Evolutionary conservation across 2,888 invertebrate genomes (phyloP).

Genomic region (Hoplodrina blanda): DNA sequence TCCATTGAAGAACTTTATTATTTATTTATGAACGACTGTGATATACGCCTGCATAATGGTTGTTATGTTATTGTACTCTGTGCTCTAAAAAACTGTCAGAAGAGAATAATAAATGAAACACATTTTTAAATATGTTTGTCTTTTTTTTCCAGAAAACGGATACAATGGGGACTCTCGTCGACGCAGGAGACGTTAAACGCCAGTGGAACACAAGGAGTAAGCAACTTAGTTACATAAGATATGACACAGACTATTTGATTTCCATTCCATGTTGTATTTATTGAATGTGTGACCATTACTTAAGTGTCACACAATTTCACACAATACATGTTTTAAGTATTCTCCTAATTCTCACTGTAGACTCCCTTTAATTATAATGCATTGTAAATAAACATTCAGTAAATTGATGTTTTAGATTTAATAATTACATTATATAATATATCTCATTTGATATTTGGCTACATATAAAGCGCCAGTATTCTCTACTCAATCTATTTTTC

Average conservation of each 20-base stretch:
- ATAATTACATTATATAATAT: constrained; percentile 14
- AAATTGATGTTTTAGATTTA: constrained; percentile 34
- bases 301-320: constrained; percentile 44
- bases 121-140: constrained; percentile 41
- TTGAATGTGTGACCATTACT: constrained; percentile 56
- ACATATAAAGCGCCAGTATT: constrained; percentile 47
- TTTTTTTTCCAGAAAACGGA: constrained; percentile 87
- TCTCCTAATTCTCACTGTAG: constrained; percentile 30
- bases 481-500: constrained; percentile 41
- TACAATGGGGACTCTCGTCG: constrained; percentile 88
- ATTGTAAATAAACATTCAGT: constrained; percentile 53
- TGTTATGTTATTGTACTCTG: constrained; percentile 61
- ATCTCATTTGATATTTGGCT: constrained; percentile 31
- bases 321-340: constrained; percentile 31
- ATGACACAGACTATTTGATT: constrained; percentile 65
- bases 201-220: constrained; percentile 53
- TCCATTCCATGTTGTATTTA: constrained; percentile 79
- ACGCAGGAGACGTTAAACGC: constrained; percentile 84
- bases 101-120: constrained; percentile 35
- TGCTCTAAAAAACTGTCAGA: constrained; percentile 58
- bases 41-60: constrained; percentile 57
- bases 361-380: constrained; percentile 35
- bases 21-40: constrained; percentile 38
- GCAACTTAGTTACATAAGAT: constrained; percentile 55
- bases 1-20: constrained; percentile 39